Conservation (phyloP, 1,140 invertebrate species). For the Zelostemma sp. region DNA sequence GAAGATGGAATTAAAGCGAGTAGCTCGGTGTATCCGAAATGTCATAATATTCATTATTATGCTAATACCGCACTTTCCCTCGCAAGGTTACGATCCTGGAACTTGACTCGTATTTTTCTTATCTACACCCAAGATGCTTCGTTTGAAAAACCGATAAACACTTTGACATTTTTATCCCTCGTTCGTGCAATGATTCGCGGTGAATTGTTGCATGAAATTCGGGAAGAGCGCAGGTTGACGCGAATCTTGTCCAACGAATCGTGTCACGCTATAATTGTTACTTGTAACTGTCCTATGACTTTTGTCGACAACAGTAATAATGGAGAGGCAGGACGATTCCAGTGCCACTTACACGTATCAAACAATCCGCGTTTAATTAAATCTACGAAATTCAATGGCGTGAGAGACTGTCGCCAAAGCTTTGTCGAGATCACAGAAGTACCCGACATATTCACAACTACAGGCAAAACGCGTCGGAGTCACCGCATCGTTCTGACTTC, state of each 20-base stretch:
- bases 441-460: slow-evolving; percentile 3
- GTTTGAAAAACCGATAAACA: slow-evolving; percentile 6
- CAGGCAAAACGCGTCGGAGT: background rate
- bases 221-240: no score
- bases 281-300: background rate
- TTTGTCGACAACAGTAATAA: background rate
- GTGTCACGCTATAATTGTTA: background rate
- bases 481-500: background rate
- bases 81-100: slow-evolving; percentile 62
- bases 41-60: slow-evolving; percentile 73
- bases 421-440: slow-evolving; percentile 24
- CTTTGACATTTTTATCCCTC: background rate
- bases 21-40: slow-evolving; percentile 64
- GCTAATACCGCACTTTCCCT: slow-evolving; percentile 67
- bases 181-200: no score
- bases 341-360: slow-evolving; percentile 27
- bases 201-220: no score
- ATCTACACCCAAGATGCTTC: slow-evolving; percentile 58
- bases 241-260: background rate
- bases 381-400: slow-evolving; percentile 20
- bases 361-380: slow-evolving; percentile 49
- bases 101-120: slow-evolving; percentile 70
- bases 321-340: slow-evolving; percentile 9
- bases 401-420: slow-evolving; percentile 17
- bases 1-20: slow-evolving; percentile 71